Base-by-base conservation (phyloP, 1,140 invertebrate species). In the Bombus waltoni region DNA sequence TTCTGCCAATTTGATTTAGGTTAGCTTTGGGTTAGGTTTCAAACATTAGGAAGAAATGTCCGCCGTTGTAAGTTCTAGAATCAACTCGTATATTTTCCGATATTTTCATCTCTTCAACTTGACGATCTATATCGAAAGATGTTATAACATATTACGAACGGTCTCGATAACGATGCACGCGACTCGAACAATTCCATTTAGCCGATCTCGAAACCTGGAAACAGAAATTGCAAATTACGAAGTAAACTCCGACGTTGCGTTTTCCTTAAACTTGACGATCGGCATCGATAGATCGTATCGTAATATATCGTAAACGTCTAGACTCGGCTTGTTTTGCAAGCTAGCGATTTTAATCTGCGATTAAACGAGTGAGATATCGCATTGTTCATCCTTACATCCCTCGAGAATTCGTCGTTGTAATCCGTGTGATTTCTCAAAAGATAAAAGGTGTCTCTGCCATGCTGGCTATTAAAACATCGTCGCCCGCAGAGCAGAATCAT, bases 401-500 rank as follows among this genome's bases (percentile, higher is more conserved):
- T 8, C 47, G 47, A 53, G 47, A 53, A 53, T 53, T 53, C 71
- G 10, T 18, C 40, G 59, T 35, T 22, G 13, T n/a, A 42, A 42
- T 73, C 40, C 40, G 13, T 8, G 71, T 9, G 73, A 73, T 73
- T 73, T 73, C 72, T 44, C 72, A 73, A 42, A 72, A 72, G 10
- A 18, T 42, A 44, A 47, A 22, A n/a, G 72, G n/a, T 22, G 72
- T 22, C 42, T 22, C 42, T 32, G 42, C n/a, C 72, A 13, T 11
- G 42, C 18, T 8, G 32, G n/a, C 73, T 53, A 35, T 75, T 75
- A 32, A 53, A 75, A 35, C 32, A 35, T 75, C 42, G 42, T 32
- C 73, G 73, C n/a, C n/a, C 11, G 42, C 25, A 11, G 71, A 18
- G 6, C 15, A 35, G 32, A 35, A 35, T 25, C 18, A 25, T 28